Percentiles rank a stretch among this genome's conserved stretches.
Evolutionary conservation across 2,797 vertebrate genomes (phyloP).

Genomic region (Lacerta viridis): DNA sequence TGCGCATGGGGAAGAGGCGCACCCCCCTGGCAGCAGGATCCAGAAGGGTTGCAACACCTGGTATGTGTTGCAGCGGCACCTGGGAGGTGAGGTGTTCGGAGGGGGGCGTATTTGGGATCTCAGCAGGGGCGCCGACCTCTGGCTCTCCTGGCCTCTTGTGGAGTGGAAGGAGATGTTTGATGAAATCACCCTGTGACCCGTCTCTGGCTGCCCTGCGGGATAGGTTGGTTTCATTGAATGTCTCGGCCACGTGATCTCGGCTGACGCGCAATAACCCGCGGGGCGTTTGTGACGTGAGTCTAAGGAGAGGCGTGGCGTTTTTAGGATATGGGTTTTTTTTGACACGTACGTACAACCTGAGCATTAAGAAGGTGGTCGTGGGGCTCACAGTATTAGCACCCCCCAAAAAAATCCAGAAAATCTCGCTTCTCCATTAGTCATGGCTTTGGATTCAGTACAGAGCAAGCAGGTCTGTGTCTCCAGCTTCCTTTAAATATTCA

Average conservation of each 20-base stretch:
- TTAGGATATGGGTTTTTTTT: too few relatives aligned
- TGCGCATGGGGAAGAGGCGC: slow-evolving; percentile 70
- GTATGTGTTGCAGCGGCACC: slow-evolving; percentile 72
- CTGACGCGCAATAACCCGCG: fast-evolving
- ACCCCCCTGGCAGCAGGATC: slow-evolving; percentile 78
- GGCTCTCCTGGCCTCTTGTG: fast-evolving
- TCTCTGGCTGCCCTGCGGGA: slow-evolving; percentile 76
- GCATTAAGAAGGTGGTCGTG: too few relatives aligned
- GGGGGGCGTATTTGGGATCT: too few relatives aligned
- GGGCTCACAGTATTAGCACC: too few relatives aligned
- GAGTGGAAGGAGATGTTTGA: slow-evolving; percentile 83
- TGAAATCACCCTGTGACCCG: slow-evolving; percentile 91
- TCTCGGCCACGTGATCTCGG: slow-evolving; percentile 72
- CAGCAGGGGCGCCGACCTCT: fast-evolving
- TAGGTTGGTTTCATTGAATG: slow-evolving; percentile 90
- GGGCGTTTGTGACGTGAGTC: fast-evolving
- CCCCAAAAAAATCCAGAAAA: too few relatives aligned
- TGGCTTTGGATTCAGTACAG: too few relatives aligned
- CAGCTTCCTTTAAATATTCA: too few relatives aligned
- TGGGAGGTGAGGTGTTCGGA: neutral
- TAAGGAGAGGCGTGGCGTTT: neutral
- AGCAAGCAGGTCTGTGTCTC: too few relatives aligned
- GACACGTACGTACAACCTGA: too few relatives aligned
- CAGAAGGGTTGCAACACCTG: slow-evolving; percentile 86
- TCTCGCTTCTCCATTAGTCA: too few relatives aligned